Evolutionary conservation across 2,797 vertebrate genomes (phyloP).

Genomic region (Bovichtus variegatus): DNA sequence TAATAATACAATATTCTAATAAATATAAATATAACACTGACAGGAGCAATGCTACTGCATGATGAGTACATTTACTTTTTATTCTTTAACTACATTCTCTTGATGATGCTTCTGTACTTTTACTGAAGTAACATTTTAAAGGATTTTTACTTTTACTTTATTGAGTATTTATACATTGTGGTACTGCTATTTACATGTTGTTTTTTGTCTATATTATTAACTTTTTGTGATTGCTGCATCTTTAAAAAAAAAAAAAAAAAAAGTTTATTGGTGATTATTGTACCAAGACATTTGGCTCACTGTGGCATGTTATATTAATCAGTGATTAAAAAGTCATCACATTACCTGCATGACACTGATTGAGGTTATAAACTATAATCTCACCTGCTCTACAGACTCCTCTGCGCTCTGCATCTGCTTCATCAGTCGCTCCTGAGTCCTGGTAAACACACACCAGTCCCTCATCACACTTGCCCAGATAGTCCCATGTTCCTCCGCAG

Average conservation of each 20-base stretch:
- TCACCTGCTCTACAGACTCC: constrained; percentile 81
- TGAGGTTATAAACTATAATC: not conserved
- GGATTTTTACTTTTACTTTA: not conserved
- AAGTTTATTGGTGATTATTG: not conserved
- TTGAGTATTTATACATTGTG: not conserved
- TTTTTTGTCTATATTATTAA: not conserved
- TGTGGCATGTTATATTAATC: not conserved
- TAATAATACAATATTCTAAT: not conserved
- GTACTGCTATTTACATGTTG: not conserved
- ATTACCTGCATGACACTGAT: not conserved
- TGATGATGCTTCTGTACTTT: not conserved
- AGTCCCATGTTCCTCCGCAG: constrained; percentile 84
- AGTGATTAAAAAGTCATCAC: not conserved
- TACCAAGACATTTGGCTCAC: not conserved
- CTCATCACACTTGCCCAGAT: constrained; percentile 84
- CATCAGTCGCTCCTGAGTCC: constrained; percentile 48
- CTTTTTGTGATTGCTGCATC: not conserved
- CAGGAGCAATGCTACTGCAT: not conserved
- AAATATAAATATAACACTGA: not conserved
- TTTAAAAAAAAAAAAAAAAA: not conserved
- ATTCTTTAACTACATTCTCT: not conserved
- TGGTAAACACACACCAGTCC: constrained; percentile 79
- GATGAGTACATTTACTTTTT: not conserved
- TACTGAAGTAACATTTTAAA: not conserved
- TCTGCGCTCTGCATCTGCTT: constrained; percentile 51